Percentiles rank a stretch among this genome's conserved stretches.
Conservation (phyloP, 2,797 vertebrate genomes). For the Rhodeus uyekii region DNA sequence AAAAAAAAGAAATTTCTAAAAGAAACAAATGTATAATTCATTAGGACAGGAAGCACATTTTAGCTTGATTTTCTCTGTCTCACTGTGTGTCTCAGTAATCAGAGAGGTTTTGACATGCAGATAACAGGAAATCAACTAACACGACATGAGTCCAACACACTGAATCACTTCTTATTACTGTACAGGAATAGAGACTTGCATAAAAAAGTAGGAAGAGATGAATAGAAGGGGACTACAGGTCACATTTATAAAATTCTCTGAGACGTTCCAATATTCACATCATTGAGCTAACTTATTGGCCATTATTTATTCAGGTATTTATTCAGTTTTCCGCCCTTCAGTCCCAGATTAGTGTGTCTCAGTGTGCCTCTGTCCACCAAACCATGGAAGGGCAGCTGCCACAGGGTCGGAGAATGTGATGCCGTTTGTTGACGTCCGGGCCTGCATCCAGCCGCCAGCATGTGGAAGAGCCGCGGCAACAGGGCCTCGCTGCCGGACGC, state of each 20-base stretch:
- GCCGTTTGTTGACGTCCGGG: too few relatives aligned
- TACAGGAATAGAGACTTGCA: constrained; percentile 15
- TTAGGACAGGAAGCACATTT: constrained; percentile 22
- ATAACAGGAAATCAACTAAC: constrained; percentile 54
- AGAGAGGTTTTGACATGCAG: constrained; percentile 30
- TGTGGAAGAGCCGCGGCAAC: too few relatives aligned
- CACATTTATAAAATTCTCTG: background rate
- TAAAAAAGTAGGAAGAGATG: background rate
- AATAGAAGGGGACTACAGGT: background rate
- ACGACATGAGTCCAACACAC: constrained; percentile 41
- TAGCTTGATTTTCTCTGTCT: constrained; percentile 40
- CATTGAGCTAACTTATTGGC: background rate
- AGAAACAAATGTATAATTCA: background rate
- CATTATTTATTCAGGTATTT: background rate
- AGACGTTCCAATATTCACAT: background rate
- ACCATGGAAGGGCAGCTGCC: too few relatives aligned
- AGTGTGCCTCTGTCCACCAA: too few relatives aligned
- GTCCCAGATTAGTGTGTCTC: background rate
- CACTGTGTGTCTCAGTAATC: constrained; percentile 51
- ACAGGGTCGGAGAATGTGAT: too few relatives aligned
- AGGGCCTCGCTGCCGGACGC: too few relatives aligned
- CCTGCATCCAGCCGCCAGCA: too few relatives aligned
- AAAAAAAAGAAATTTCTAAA: background rate
- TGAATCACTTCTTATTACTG: constrained; percentile 45
- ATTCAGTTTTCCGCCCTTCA: background rate